Base-by-base conservation (phyloP, 2,888 invertebrate species). In the Sicus ferrugineus region DNA sequence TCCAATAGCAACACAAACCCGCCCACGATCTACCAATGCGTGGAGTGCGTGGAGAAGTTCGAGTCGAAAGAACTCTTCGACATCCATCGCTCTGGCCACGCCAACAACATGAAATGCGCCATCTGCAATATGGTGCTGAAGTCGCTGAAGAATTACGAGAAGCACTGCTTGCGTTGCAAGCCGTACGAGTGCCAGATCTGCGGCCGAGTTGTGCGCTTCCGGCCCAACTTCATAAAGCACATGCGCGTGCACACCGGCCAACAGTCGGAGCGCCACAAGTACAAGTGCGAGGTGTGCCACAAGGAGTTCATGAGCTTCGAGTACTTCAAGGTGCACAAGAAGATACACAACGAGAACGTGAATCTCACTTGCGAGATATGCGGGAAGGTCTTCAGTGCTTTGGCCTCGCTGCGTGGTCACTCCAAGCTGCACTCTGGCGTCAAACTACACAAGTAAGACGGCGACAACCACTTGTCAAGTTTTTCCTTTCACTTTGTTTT, bases 241-340 rank as follows among this genome's bases (percentile, higher is more conserved):
- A 86, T 86, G 86, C 81, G 85, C 1, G 85, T 85, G 7, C 85
- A 85, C 59, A 86, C 84, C 46, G 84, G 83, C 0, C 84, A 85
- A 64, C 82, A 83, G 67, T 85, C 85, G 67, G 84, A 85, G 73
- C 77, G 85, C 54, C 84, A 86, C 71, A 87, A 87, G 72, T 88
- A 88, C 77, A 87, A 86, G 75, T 89, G 89, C 77, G 86, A 86
- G 65, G 84, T 86, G 9, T 89, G 89, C 77, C 87, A 87, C 74
- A 88, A 88, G 77, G 88, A 88, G 75, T 89, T 89, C 73, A 87
- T 87, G 81, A 86, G 88, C 73, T 83, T 86, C 67, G 86, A 87
- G 34, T 88, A 88, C 84, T 88, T 88, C 71, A 85, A 87, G 76
- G 88, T 89, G 67, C 89, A 89, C 81, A 87, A 87, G 75, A 89